phyloP scores from a whole-genome alignment of 53 echinoderm and acorn worm genomes.

The Stichopus horrens region DNA sequence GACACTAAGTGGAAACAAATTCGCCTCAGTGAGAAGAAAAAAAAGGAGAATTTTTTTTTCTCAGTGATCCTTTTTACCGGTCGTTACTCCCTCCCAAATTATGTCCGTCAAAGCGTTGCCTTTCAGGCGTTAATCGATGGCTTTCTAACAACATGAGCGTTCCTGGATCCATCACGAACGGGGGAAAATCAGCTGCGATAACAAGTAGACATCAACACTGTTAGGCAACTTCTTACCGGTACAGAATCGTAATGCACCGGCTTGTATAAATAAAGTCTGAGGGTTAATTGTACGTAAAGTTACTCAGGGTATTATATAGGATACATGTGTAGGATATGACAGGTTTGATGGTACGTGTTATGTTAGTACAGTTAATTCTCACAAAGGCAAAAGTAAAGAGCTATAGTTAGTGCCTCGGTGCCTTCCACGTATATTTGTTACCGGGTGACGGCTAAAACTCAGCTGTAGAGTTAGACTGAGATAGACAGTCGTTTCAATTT shows the following conservation, averaged over 20 bases:
- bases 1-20: slow-evolving; percentile 6
- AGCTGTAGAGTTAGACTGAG: too few species aligned
- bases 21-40: not conserved
- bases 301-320: too few species aligned
- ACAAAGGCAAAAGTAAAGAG: too few species aligned
- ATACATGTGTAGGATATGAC: too few species aligned
- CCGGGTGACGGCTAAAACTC: too few species aligned
- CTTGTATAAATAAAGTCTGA: too few species aligned
- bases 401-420: too few species aligned
- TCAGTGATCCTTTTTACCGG: slow-evolving; percentile 5
- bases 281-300: too few species aligned
- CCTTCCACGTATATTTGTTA: too few species aligned
- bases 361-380: too few species aligned
- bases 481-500: too few species aligned
- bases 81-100: slow-evolving; percentile 44
- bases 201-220: not conserved
- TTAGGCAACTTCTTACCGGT: not conserved
- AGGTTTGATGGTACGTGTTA: too few species aligned
- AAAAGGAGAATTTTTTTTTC: not conserved
- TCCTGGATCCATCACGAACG: slow-evolving; percentile 6
- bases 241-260: not conserved
- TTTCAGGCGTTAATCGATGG: slow-evolving; percentile 18
- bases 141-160: not conserved
- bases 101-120: slow-evolving; percentile 12
- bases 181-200: slow-evolving; percentile 6